A percentile compares a stretch with the other conserved stretches of the same genome.
These are phyloP conservation scores for Quadroppia sp. DNA, from an alignment of 2,888 invertebrate genomes.

Conservation along the genomic window DNA sequence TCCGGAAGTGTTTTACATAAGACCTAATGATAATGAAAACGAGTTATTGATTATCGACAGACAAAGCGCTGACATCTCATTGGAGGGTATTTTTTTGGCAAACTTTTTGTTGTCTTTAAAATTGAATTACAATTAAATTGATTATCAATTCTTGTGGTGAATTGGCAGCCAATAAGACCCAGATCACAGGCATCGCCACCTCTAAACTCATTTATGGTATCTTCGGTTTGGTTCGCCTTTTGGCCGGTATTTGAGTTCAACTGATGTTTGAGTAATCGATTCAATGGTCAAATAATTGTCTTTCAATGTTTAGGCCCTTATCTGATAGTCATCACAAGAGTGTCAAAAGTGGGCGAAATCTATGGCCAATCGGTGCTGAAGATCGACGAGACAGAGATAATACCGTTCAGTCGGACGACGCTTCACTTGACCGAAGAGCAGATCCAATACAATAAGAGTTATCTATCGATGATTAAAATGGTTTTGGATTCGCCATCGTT, in stretches of 20 bases:
- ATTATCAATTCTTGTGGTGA: neutral
- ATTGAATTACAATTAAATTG: neutral
- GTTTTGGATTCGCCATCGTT: constrained; percentile 78
- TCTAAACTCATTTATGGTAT: constrained; percentile 70
- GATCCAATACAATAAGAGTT: constrained; percentile 74
- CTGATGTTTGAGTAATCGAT: neutral
- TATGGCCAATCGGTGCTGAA: constrained; percentile 70
- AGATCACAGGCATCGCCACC: constrained; percentile 25
- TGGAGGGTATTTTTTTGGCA: constrained; percentile 61
- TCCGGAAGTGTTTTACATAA: constrained; percentile 82
- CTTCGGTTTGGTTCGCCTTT: constrained; percentile 73
- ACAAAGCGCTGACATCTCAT: constrained; percentile 66
- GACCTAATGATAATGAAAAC: constrained; percentile 68
- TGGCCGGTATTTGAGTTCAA: constrained; percentile 58
- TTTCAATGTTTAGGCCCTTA: constrained; percentile 58
- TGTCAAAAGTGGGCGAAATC: constrained; percentile 73
- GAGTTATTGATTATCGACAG: constrained; percentile 80
- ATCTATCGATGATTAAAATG: constrained; percentile 76
- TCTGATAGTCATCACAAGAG: constrained; percentile 79
- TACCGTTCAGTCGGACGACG: constrained; percentile 78
- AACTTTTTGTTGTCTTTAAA: constrained; percentile 1
- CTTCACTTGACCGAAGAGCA: constrained; percentile 79
- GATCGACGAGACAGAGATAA: constrained; percentile 61
- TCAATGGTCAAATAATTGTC: neutral
- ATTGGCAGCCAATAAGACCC: neutral